These are phyloP conservation scores for Ctenochaetus hawaiiensis DNA, from an alignment of 2,797 vertebrate genomes.

Conservation along the genomic window DNA sequence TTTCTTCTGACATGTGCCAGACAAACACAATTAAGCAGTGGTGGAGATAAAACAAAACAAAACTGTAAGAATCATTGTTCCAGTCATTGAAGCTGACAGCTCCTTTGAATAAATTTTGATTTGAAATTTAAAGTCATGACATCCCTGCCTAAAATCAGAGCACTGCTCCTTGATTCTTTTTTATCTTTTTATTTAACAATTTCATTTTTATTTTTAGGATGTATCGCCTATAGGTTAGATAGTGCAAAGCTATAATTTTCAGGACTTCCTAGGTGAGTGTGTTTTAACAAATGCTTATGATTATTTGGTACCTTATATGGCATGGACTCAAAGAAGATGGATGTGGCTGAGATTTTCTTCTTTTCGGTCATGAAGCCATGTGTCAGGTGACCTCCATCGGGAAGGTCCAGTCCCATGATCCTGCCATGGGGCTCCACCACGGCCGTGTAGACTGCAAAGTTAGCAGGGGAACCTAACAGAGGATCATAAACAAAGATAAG, in stretches of 20 bases:
- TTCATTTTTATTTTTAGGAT: background rate
- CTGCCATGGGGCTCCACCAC: slow-evolving; percentile 95
- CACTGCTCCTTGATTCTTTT: background rate
- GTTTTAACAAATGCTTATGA: background rate
- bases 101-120: no score
- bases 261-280: background rate
- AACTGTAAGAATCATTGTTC: no score
- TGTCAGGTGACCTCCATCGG: slow-evolving; percentile 96
- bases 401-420: slow-evolving; percentile 98
- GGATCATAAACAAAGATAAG: background rate
- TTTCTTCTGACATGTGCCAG: no score
- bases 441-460: slow-evolving; percentile 95
- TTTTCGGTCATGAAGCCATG: slow-evolving; percentile 99
- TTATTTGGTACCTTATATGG: slow-evolving; percentile 92
- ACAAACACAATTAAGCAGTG: no score
- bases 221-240: background rate
- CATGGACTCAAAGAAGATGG: slow-evolving; percentile 99
- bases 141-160: background rate
- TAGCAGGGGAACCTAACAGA: slow-evolving; percentile 92
- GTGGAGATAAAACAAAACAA: no score
- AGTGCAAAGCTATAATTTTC: background rate
- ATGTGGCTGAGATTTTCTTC: slow-evolving; percentile 97
- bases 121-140: no score
- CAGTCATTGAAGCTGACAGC: no score
- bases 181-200: background rate